A percentile compares a stretch with the other conserved stretches of the same genome.
phyloP scores from a whole-genome alignment of 2,888 invertebrate species.

The Andrena haemorrhoa region DNA sequence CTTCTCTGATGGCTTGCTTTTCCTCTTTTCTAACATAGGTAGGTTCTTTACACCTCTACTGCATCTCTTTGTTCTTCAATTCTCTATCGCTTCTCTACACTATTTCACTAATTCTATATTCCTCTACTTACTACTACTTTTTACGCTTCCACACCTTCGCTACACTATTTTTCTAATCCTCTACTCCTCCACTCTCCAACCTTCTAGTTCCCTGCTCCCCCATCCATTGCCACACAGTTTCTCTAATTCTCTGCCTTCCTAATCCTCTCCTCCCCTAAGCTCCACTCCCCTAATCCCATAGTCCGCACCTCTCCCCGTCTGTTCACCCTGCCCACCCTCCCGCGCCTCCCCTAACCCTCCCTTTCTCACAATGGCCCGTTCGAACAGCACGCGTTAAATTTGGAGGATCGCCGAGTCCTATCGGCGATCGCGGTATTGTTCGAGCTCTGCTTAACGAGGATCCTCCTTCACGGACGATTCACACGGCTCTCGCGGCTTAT shows the following conservation, averaged over 20 bases:
- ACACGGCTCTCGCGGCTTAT: conserved; percentile 69
- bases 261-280: background rate
- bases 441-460: conserved; percentile 52
- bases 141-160: background rate
- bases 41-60: too few species aligned
- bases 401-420: conserved; percentile 7
- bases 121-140: background rate
- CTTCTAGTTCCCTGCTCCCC: background rate
- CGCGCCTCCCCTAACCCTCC: background rate
- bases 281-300: background rate
- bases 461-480: conserved; percentile 68
- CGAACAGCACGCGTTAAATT: conserved; percentile 9
- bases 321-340: background rate
- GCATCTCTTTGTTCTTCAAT: too few species aligned
- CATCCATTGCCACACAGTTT: background rate
- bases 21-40: too few species aligned
- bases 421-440: conserved; percentile 47
- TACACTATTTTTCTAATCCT: background rate
- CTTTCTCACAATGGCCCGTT: background rate
- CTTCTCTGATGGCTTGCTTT: too few species aligned
- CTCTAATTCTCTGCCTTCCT: background rate
- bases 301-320: background rate
- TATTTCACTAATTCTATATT: too few species aligned
- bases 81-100: too few species aligned
- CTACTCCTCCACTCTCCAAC: background rate